Conservation (phyloP, 2,113 vertebrate species). For the Ailuropoda melanoleuca region DNA sequence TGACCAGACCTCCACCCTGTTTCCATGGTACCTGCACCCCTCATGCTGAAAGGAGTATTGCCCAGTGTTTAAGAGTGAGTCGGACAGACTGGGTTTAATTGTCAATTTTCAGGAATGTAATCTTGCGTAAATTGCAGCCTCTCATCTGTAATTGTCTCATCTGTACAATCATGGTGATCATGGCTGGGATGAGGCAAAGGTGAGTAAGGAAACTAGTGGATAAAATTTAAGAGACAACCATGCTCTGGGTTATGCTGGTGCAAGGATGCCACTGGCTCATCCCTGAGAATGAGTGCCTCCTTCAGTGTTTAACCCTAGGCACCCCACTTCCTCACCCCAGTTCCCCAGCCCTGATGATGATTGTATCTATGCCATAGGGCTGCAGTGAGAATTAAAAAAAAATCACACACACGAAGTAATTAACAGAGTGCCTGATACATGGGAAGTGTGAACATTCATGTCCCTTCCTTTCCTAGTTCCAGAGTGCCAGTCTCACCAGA, state of each 20-base stretch:
- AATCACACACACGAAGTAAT: background rate
- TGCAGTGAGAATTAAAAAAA: background rate
- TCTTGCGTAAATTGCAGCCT: background rate
- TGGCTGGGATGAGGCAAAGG: background rate
- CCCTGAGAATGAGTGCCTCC: background rate
- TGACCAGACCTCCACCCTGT: background rate
- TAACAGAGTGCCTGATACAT: background rate
- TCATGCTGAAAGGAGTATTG: background rate
- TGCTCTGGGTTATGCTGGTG: background rate
- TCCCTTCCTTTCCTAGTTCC: background rate
- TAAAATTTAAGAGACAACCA: background rate
- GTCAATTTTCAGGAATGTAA: background rate
- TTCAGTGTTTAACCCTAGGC: background rate
- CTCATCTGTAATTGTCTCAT: background rate
- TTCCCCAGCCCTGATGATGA: background rate
- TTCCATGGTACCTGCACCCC: background rate
- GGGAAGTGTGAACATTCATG: background rate
- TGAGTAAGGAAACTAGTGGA: background rate
- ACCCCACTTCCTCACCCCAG: background rate
- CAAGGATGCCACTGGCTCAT: fast-evolving
- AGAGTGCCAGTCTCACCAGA: background rate
- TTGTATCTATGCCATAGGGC: background rate
- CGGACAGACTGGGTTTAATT: background rate
- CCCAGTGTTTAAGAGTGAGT: background rate
- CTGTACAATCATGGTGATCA: background rate